Evolutionary conservation across 2,888 invertebrate genomes (phyloP).

Genomic region (Ophioninae sp.): DNA sequence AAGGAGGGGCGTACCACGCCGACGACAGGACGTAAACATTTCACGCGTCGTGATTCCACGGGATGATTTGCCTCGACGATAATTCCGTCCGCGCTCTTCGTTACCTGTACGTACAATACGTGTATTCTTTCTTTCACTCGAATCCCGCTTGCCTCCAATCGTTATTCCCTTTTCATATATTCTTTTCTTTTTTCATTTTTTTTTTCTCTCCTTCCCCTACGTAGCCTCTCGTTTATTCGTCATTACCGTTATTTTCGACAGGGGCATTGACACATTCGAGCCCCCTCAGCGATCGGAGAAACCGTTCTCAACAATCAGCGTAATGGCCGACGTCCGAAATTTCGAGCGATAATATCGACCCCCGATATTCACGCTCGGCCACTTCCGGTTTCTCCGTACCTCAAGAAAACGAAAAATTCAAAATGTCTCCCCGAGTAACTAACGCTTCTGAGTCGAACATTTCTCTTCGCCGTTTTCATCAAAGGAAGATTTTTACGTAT

Average conservation of each 20-base stretch:
- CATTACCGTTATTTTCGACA: conserved; percentile 62
- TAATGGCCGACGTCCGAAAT: not conserved
- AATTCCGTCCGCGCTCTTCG: conserved; percentile 10
- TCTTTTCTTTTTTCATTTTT: not conserved
- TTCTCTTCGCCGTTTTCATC: not conserved
- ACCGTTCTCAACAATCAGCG: not conserved
- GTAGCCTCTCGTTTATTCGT: conserved; percentile 52
- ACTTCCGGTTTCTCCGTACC: not conserved
- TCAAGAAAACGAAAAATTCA: not conserved
- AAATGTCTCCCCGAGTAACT: not conserved
- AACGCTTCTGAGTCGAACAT: not conserved
- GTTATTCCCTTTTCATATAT: conserved; percentile 12
- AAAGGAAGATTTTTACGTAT: not conserved
- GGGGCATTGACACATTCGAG: conserved; percentile 59
- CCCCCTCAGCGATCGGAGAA: not conserved
- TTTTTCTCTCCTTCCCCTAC: conserved; percentile 14
- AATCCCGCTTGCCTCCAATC: conserved; percentile 1
- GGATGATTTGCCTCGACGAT: conserved; percentile 18
- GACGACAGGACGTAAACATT: conserved; percentile 61
- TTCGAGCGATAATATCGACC: not conserved
- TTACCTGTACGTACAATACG: conserved; percentile 8
- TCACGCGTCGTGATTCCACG: conserved; percentile 42
- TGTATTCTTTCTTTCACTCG: conserved; percentile 13
- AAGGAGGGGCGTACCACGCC: not conserved
- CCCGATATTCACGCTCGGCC: not conserved